Evolutionary conservation across 2,113 vertebrate species (phyloP).

Genomic region (Miniopterus natalensis): DNA sequence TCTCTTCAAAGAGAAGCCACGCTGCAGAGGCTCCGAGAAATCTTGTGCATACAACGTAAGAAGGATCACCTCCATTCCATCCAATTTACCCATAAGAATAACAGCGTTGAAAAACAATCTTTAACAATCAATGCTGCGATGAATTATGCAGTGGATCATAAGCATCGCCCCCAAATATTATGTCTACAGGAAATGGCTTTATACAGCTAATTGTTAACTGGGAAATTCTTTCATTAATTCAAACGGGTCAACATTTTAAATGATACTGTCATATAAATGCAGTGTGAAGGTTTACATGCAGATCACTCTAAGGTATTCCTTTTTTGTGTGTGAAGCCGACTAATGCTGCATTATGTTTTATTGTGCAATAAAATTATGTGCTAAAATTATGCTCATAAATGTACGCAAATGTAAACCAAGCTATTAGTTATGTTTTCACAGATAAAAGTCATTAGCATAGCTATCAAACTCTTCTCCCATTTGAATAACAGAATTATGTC

Average conservation of each 20-base stretch:
- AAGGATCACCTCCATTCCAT: conserved; percentile 79
- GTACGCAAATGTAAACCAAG: conserved; percentile 92
- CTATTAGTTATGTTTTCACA: conserved; percentile 94
- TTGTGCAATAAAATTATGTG: conserved; percentile 92
- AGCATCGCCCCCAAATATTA: conserved; percentile 83
- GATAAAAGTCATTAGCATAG: conserved; percentile 94
- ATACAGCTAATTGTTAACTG: conserved; percentile 84
- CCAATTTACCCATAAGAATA: conserved; percentile 84
- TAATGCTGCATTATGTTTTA: conserved; percentile 93
- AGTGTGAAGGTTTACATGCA: conserved; percentile 87
- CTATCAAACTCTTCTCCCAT: conserved; percentile 92
- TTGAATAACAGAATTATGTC: conserved; percentile 92
- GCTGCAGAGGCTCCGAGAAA: conserved; percentile 60
- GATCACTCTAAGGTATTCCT: conserved; percentile 90
- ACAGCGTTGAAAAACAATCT: conserved; percentile 79
- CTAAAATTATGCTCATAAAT: conserved; percentile 93
- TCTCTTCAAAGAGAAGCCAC: conserved; percentile 61
- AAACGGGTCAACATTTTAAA: conserved; percentile 85
- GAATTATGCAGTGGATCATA: conserved; percentile 83
- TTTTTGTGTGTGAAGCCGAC: conserved; percentile 83
- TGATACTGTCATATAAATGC: conserved; percentile 87
- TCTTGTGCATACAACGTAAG: conserved; percentile 22
- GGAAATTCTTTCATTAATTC: conserved; percentile 86
- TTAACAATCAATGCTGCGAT: conserved; percentile 78
- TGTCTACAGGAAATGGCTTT: conserved; percentile 81